Evolutionary conservation across 2,888 invertebrate genomes (phyloP), one percentile per base, ranked within the genome.

Genomic region (Drosophila lacicola): DNA sequence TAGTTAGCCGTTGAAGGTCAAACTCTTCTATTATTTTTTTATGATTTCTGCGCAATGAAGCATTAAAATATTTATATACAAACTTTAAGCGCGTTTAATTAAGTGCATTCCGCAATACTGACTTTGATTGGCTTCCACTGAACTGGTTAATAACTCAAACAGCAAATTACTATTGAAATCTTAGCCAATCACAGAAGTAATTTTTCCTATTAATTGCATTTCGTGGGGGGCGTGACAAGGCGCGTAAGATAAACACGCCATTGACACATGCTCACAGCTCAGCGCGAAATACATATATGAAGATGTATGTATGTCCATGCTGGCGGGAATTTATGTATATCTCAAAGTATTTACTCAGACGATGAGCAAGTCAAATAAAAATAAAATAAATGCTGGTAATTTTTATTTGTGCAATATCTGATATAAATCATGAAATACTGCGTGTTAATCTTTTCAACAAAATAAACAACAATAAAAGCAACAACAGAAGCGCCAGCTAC

Each of bases 331-430:
- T 25, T 44, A 61, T 47, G 25, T 41, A 53, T 58, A 51, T 58
- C 57, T 51, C 25, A 10, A 64, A 55, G 72, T 58, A 54, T 77
- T 69, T 72, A 36, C 55, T 49, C 55, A 54, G 39, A 62, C 65
- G 65, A 63, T 70, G 74, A 65, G 66, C 64, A 65, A 67, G 41
- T 56, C 50, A 68, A 69, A 80, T 69, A 76, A 50, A 70, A 49
- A 60, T 56, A 39, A 76, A 70, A 70, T 80, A 80, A 76, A 76
- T 79, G 74, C 70, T 70, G 49, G 70, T 73, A 68, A 84, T 78
- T 82, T 81, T 77, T 81, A 83, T 75, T 81, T 86, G 63, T 80
- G 76, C 76, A 78, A 84, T 80, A 80, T 78, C 68, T 60, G 57
- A 74, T 63, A 84, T 87, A 78, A 84, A 84, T 87, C 88, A 77